Evolutionary conservation across 2,113 vertebrate genomes (phyloP).

Genomic region (Lipotes vexillifer): DNA sequence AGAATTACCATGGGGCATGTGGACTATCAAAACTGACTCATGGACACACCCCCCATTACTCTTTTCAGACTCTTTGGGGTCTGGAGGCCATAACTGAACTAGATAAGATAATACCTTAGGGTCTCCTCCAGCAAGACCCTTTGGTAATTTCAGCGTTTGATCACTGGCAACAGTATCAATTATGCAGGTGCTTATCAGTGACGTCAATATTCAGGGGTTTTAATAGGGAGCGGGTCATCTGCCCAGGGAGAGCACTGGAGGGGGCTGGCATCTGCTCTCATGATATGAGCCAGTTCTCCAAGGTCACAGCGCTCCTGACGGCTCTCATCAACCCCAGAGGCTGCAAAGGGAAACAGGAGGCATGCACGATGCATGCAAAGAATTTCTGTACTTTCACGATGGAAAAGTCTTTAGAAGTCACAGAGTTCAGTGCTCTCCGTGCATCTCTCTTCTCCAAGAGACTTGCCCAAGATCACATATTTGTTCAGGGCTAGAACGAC

Average conservation of each 20-base stretch:
- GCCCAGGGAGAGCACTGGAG: not conserved
- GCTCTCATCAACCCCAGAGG: not conserved
- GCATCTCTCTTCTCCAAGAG: not conserved
- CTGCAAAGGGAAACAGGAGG: not conserved
- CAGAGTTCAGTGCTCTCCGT: not conserved
- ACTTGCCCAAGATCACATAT: not conserved
- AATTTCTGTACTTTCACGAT: no score
- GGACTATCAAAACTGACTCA: not conserved
- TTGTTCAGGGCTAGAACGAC: not conserved
- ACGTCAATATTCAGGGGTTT: not conserved
- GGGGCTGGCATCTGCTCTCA: not conserved
- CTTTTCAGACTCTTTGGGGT: not conserved
- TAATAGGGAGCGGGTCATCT: not conserved
- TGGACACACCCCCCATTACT: no score
- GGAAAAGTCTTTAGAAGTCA: not conserved
- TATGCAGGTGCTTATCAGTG: not conserved
- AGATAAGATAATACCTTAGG: not conserved
- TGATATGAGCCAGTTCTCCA: not conserved
- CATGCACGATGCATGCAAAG: rapidly evolving
- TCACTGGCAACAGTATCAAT: not conserved
- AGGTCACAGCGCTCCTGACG: not conserved
- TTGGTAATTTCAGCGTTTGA: not conserved
- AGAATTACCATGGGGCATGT: not conserved
- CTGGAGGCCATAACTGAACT: not conserved
- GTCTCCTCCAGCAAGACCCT: not conserved